phyloP scores from a whole-genome alignment of 2,888 invertebrate species.

The Watsonalla binaria region DNA sequence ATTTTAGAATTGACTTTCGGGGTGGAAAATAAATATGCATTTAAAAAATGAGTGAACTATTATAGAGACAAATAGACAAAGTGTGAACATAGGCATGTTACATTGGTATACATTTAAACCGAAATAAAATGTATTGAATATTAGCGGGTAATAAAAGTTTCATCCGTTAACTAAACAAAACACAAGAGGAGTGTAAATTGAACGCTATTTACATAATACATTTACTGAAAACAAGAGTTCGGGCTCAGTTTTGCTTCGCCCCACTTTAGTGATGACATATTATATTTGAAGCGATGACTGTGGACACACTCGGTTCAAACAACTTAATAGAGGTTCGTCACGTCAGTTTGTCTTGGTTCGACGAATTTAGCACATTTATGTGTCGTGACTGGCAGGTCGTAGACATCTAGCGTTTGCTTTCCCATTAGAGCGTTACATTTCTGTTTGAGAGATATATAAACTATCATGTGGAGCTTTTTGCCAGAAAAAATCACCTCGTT shows the following conservation, averaged over 20 bases:
- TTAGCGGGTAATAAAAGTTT: neutral
- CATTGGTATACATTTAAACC: too few relatives aligned
- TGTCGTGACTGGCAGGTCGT: constrained; percentile 57
- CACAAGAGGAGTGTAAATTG: neutral
- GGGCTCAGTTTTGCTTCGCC: constrained; percentile 9
- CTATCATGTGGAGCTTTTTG: constrained; percentile 20
- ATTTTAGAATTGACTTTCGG: too few relatives aligned
- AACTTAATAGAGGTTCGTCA: constrained; percentile 59
- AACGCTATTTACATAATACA: neutral
- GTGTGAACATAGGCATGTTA: too few relatives aligned
- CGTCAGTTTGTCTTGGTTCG: constrained; percentile 59
- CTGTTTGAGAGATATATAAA: constrained; percentile 16
- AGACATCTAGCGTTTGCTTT: constrained; percentile 61
- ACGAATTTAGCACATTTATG: constrained; percentile 69
- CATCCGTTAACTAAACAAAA: neutral
- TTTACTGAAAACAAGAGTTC: constrained; percentile 11
- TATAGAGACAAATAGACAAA: too few relatives aligned
- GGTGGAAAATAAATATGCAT: too few relatives aligned
- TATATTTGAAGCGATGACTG: constrained; percentile 24
- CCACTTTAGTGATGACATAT: constrained; percentile 39
- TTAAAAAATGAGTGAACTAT: too few relatives aligned
- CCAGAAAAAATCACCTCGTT: neutral
- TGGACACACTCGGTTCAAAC: constrained; percentile 42
- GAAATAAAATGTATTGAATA: neutral
- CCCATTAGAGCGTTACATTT: constrained; percentile 71